A percentile compares a stretch with the other conserved stretches of the same genome.
phyloP scores from a whole-genome alignment of 1,140 invertebrate species.

The Drosophila repletoides region DNA sequence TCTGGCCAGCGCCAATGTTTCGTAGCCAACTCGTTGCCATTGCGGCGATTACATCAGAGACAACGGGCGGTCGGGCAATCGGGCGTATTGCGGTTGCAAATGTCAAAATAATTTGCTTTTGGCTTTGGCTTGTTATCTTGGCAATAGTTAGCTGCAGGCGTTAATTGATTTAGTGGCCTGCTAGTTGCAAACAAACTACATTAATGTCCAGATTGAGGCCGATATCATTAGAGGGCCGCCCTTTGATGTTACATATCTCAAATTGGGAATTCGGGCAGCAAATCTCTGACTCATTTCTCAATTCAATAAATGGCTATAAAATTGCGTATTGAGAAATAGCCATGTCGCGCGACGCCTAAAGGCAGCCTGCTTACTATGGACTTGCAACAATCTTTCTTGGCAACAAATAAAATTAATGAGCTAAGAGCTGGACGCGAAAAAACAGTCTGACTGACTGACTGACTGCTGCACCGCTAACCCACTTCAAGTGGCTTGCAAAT shows the following conservation, averaged over 20 bases:
- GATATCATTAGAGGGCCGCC: slow-evolving; percentile 54
- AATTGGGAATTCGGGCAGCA: slow-evolving; percentile 41
- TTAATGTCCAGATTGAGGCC: slow-evolving; percentile 30
- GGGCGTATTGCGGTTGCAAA: slow-evolving; percentile 78
- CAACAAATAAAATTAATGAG: slow-evolving; percentile 72
- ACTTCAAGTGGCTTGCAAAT: slow-evolving; percentile 73
- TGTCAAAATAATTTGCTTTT: slow-evolving; percentile 69
- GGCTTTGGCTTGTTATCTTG: slow-evolving; percentile 41
- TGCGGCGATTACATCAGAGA: slow-evolving; percentile 66
- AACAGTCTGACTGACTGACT: not conserved
- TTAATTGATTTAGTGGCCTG: slow-evolving; percentile 57
- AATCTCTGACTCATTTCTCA: slow-evolving; percentile 30
- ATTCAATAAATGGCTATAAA: slow-evolving; percentile 52
- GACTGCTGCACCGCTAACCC: slow-evolving; percentile 57
- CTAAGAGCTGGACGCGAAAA: slow-evolving; percentile 25
- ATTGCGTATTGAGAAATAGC: slow-evolving; percentile 72
- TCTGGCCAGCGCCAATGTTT: slow-evolving; percentile 43
- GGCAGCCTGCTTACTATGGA: slow-evolving; percentile 34
- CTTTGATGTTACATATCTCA: slow-evolving; percentile 45
- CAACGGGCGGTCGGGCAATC: slow-evolving; percentile 15
- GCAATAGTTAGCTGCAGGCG: slow-evolving; percentile 43
- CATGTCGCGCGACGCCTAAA: slow-evolving; percentile 30
- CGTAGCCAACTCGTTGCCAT: slow-evolving; percentile 45
- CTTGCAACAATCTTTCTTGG: slow-evolving; percentile 31
- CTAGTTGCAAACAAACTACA: slow-evolving; percentile 37